Base-by-base conservation (phyloP, 2,113 vertebrate genomes). In the Forbesichthys papilliferus region DNA sequence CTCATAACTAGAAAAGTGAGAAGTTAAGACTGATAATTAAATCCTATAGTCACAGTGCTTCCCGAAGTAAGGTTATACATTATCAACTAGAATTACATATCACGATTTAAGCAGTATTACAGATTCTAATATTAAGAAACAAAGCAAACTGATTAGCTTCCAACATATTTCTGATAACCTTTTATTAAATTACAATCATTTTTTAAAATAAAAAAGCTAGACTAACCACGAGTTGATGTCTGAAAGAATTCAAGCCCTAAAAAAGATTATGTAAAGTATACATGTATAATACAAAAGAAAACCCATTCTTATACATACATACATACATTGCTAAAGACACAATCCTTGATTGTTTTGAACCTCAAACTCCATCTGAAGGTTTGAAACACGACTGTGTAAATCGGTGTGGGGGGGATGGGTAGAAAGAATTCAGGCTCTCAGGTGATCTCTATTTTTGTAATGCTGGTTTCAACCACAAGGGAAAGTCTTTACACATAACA, bases 131-230 rank as follows among this genome's bases (percentile, higher is more conserved):
- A 42, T 57, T 20, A 49, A 49, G 53, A 52, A 51, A 68, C 48
- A 9, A 64, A 60, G 36, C 34, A 14, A 14, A 27, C 27, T 27
- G 8, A 1, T 60, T 48, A 51, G 27, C 10, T 16, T 9, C 3
- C 3, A 12, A 61, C 9, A 12, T 1, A 42, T 70, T 68, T 77
- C 10, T 57, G 48, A 71, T 68, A 54, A 55, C 11, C 56, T 79
- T 83, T 88, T 83, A 87, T 91, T 89, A 90, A 91, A 90, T 88
- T 85, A 87, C 71, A 81, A 81, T 86, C 68, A 86, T 79, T 52
- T 52, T 27, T 74, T 80, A 79, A 9, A 70, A 84, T 86, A 83
- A 20, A 14, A 11, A 1, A 61, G 11, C 64, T 53, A 67, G 47
- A 71, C 76, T 68, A 63, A 74, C 68, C 42, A 84, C 79, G 65